Conservation (phyloP, 2,888 invertebrate genomes). For the Tenthredo scrophulariae region DNA sequence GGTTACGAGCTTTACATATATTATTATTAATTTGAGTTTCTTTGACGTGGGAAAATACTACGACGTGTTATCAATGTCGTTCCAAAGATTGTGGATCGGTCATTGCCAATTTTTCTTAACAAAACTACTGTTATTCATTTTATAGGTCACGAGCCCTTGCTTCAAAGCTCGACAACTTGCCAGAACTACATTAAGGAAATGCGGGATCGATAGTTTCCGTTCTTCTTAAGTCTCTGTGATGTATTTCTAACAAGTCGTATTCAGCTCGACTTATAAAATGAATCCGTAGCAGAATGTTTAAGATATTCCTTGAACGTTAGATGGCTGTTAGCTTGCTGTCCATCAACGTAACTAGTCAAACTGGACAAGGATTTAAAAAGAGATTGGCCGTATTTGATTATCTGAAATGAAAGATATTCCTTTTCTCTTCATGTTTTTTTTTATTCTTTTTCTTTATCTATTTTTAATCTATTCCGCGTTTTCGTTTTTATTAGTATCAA, state of each 20-base stretch:
- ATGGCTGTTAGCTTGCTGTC: neutral
- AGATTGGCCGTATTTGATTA: slow-evolving; percentile 16
- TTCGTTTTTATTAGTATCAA: slow-evolving; percentile 25
- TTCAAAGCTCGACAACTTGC: slow-evolving; percentile 25
- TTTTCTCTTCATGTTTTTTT: slow-evolving; percentile 65
- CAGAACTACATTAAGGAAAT: slow-evolving; percentile 4
- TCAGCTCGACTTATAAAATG: slow-evolving; percentile 6
- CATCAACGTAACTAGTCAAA: slow-evolving; percentile 36
- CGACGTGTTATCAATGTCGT: neutral
- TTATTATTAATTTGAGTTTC: slow-evolving; percentile 45
- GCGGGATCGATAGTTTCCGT: neutral
- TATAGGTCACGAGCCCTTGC: neutral
- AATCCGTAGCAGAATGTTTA: neutral
- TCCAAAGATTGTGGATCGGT: slow-evolving; percentile 34
- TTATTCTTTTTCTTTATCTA: slow-evolving; percentile 66
- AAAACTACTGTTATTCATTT: slow-evolving; percentile 13
- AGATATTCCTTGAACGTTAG: slow-evolving; percentile 23
- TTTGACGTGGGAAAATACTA: neutral
- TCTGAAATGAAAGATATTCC: slow-evolving; percentile 56
- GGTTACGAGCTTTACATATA: slow-evolving; percentile 71
- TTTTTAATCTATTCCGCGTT: slow-evolving; percentile 2
- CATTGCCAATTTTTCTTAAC: slow-evolving; percentile 8
- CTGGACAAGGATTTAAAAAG: slow-evolving; percentile 17
- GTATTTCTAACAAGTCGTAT: neutral
- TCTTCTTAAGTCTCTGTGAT: neutral